Conservation (phyloP, 92 coral and sea anemone species). For the Epizoanthus rinbou region DNA sequence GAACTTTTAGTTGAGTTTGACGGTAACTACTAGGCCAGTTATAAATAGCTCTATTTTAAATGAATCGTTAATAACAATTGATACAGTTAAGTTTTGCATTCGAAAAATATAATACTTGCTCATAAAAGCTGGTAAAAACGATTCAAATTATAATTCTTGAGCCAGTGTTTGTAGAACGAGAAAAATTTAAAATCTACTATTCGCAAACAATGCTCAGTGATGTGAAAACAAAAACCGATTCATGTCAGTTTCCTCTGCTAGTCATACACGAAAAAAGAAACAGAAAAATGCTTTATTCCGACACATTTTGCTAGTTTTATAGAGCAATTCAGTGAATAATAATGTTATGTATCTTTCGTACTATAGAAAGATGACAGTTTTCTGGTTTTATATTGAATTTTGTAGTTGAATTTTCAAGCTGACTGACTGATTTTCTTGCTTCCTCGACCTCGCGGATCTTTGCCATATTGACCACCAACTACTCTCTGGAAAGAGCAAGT, state of each 20-base stretch:
- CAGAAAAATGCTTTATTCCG: slow-evolving; percentile 24
- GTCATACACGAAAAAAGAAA: slow-evolving; percentile 19
- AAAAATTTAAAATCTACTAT: slow-evolving; percentile 20
- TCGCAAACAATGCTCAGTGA: slow-evolving; percentile 20
- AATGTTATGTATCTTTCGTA: no score
- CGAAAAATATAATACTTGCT: slow-evolving; percentile 12
- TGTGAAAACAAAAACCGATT: not conserved
- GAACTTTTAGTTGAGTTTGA: slow-evolving; percentile 28
- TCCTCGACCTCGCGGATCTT: slow-evolving; percentile 36
- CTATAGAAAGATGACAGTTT: no score
- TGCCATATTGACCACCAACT: slow-evolving; percentile 54
- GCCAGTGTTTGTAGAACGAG: slow-evolving; percentile 15
- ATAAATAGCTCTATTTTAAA: slow-evolving; percentile 3
- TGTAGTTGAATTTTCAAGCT: no score
- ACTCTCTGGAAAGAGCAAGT: slow-evolving; percentile 57
- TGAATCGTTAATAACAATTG: slow-evolving; percentile 22
- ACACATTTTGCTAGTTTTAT: no score
- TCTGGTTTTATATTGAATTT: no score
- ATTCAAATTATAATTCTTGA: slow-evolving; percentile 25
- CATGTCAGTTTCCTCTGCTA: not conserved
- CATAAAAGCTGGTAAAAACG: slow-evolving; percentile 24
- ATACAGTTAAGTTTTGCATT: slow-evolving; percentile 8
- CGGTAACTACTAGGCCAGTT: slow-evolving; percentile 14
- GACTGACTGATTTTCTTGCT: slow-evolving; percentile 30
- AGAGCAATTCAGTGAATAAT: no score